phyloP scores from a whole-genome alignment of 92 coral and sea anemone genomes.

The Palythoa grandiflora region DNA sequence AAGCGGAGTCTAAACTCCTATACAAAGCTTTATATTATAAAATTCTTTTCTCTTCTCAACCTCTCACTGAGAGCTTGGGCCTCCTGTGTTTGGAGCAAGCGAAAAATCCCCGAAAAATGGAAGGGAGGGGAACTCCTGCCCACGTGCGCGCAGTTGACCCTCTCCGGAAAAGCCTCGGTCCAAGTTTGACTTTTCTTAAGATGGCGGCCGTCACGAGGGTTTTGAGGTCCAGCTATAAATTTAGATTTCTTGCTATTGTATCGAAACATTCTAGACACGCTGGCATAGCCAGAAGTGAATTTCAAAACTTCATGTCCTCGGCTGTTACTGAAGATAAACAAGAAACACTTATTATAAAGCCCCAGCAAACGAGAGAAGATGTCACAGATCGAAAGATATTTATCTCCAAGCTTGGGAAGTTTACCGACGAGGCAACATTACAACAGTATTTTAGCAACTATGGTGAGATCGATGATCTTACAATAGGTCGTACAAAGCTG shows the following conservation, averaged over 20 bases:
- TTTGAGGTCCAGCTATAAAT: background rate
- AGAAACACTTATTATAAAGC: background rate
- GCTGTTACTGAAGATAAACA: background rate
- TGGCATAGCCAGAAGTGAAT: background rate
- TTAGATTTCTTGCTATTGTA: background rate
- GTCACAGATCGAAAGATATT: constrained; percentile 14
- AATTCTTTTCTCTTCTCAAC: too few relatives aligned
- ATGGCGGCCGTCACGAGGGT: background rate
- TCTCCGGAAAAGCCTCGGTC: background rate
- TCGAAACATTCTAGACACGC: background rate
- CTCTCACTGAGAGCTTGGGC: too few relatives aligned
- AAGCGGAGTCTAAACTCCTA: too few relatives aligned
- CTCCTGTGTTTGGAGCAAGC: too few relatives aligned
- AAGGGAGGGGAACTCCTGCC: too few relatives aligned
- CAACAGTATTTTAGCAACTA: constrained; percentile 49
- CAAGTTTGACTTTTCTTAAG: background rate
- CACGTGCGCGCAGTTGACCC: too few relatives aligned
- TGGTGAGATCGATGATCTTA: constrained; percentile 57
- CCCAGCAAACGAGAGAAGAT: background rate
- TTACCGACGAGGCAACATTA: constrained; percentile 15
- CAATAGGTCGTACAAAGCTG: constrained; percentile 43
- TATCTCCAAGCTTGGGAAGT: constrained; percentile 27
- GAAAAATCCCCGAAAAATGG: too few relatives aligned
- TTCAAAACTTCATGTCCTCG: background rate
- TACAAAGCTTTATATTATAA: too few relatives aligned